A percentile compares a stretch with the other conserved stretches of the same genome.
These are phyloP conservation scores for Rhagologus leucostigma DNA, from an alignment of 2,113 vertebrate genomes.

Conservation along the genomic window DNA sequence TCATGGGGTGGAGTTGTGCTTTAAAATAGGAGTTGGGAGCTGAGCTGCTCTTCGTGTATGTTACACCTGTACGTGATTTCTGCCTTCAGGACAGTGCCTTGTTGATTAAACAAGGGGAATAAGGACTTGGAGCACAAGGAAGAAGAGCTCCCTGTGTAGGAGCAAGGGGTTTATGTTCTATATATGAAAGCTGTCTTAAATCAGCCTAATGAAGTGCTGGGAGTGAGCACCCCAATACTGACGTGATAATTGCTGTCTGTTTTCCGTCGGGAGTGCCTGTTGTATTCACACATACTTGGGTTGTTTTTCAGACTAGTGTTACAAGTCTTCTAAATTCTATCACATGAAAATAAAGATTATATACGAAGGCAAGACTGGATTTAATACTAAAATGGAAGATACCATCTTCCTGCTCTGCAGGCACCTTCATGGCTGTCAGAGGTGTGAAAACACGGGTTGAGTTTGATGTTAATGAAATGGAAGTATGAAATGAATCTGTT, in stretches of 20 bases:
- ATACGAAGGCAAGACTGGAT: neutral
- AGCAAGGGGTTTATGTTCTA: neutral
- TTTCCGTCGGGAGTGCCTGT: neutral
- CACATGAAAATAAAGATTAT: neutral
- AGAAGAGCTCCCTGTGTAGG: neutral
- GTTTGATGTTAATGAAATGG: neutral
- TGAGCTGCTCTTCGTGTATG: neutral
- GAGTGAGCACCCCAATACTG: neutral
- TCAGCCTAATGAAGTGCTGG: neutral
- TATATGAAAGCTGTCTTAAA: neutral
- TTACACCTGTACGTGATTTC: accelerated
- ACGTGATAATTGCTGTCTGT: neutral
- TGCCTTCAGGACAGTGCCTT: neutral
- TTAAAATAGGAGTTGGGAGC: neutral
- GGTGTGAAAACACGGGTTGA: neutral
- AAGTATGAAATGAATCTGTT: neutral
- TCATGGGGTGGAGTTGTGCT: neutral
- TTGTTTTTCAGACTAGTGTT: neutral
- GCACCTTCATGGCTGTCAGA: neutral
- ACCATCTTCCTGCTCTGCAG: neutral
- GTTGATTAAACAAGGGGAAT: neutral
- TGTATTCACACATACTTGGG: neutral
- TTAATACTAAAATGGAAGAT: neutral
- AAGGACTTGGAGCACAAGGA: neutral
- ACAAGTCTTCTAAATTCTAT: neutral